Evolutionary conservation across 2,888 invertebrate genomes (phyloP), one percentile per base, ranked within the genome.

Genomic region (Acrobasis suavella): DNA sequence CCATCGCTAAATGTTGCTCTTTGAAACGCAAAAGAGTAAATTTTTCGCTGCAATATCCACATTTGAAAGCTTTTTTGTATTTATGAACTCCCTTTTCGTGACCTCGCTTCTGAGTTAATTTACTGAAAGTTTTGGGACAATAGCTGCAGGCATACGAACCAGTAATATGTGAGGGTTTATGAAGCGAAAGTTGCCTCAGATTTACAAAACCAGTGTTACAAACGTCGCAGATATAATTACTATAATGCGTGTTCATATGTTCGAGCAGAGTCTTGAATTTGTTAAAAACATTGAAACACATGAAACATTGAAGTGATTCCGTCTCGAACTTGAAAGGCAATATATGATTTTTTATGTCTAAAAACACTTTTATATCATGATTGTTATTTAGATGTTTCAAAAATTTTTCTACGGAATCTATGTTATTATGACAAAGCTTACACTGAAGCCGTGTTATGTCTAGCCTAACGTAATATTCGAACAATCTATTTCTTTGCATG

Each of bases 41-140:
- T 42, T 81, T 83, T 16, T 85, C 76, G 3, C 74, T 74, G 62
- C 89, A 89, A 32, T 83, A 84, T 0, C 82, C 81, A 56, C 89
- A 89, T 63, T 83, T 84, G 66, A 82, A 55, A 64, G 72, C 65
- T 12, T 76, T 76, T 1, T 69, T 75, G 49, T 82, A 77, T 0
- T 80, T 73, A 51, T 89, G 92, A 0, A 92, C 88, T 1, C 83
- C 82, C 49, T 85, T 86, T 60, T 89, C 89, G 64, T 93, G 93
- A 0, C 87, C 82, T 54, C 85, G 85, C 64, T 88, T 81, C 64
- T 91, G 91, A 37, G 86, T 78, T 12, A 83, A 77, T 0, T 91
- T 91, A n/a, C 89, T 86, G 62, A 93, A 93, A 0, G 88, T 83
- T 73, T 93, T 93, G 0, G 86, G 76, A 64, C 93, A 93, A 9